Conservation (phyloP, 2,888 invertebrate genomes). For the Eupithecia insigniata region DNA sequence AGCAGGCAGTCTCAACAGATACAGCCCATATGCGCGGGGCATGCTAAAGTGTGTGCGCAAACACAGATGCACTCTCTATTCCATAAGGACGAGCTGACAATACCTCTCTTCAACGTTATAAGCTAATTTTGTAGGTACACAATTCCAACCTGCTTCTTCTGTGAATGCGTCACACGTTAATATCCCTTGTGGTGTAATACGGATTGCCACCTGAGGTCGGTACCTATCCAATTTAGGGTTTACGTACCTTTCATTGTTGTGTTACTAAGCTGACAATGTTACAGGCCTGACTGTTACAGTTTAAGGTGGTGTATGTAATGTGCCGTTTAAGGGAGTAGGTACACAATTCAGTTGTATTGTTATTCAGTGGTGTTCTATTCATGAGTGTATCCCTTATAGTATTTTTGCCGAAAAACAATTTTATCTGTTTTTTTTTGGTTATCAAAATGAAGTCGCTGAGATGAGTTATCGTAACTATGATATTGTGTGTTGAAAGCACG, state of each 20-base stretch:
- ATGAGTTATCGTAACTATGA: too few species aligned
- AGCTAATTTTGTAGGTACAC: background rate
- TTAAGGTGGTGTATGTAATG: background rate
- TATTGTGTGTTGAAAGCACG: too few species aligned
- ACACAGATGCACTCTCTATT: too few species aligned
- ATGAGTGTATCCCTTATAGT: too few species aligned
- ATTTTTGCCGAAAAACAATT: too few species aligned
- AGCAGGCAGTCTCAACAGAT: too few species aligned
- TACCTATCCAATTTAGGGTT: slow-evolving; percentile 43
- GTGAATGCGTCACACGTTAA: slow-evolving; percentile 28
- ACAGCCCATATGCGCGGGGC: too few species aligned
- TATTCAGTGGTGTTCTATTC: too few species aligned
- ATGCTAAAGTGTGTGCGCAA: too few species aligned
- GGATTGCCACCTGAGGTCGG: slow-evolving; percentile 39
- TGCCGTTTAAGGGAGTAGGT: background rate
- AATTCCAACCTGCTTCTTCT: slow-evolving; percentile 14
- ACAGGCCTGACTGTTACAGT: background rate
- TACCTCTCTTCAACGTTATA: background rate
- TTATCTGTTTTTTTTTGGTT: too few species aligned
- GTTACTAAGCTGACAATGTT: slow-evolving; percentile 29
- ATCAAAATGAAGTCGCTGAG: too few species aligned
- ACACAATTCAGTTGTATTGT: too few species aligned
- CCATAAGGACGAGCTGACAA: background rate
- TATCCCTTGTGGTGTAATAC: slow-evolving; percentile 37
- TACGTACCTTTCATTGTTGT: slow-evolving; percentile 34